A percentile compares a stretch with the other conserved stretches of the same genome.
Conservation (phyloP, 1,140 invertebrate species). For the Trichonephila clavata region DNA sequence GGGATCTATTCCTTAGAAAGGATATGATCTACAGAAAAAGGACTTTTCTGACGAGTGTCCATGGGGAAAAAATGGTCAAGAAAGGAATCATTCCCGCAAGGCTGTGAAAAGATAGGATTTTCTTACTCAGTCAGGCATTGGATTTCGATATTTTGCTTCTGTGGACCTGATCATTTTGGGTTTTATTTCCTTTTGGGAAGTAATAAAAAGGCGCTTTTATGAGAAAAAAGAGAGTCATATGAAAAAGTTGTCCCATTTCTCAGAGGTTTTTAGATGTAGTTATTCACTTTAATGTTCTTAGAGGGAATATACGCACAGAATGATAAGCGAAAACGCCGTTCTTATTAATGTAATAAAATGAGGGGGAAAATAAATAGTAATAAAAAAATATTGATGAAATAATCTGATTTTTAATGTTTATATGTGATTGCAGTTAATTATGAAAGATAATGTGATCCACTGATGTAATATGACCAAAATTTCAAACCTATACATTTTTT, state of each 20-base stretch:
- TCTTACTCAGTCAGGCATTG: slow-evolving; percentile 14
- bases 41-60: background rate
- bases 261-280: background rate
- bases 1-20: slow-evolving; percentile 25
- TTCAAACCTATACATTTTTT: too few species aligned
- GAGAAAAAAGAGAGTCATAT: background rate
- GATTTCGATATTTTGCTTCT: slow-evolving; percentile 47
- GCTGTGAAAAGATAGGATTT: slow-evolving; percentile 29
- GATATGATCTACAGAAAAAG: slow-evolving; percentile 16
- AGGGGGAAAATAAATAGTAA: too few species aligned
- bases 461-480: too few species aligned
- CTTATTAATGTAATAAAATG: too few species aligned
- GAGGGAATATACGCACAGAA: background rate
- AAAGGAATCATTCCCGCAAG: background rate
- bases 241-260: background rate
- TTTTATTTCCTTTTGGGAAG: slow-evolving; percentile 47
- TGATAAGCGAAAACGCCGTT: too few species aligned
- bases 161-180: background rate
- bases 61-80: slow-evolving; percentile 48
- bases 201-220: slow-evolving; percentile 15
- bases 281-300: background rate
- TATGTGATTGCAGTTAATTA: too few species aligned
- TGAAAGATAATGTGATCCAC: too few species aligned
- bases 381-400: too few species aligned
- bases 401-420: too few species aligned